A percentile compares a stretch with the other conserved stretches of the same genome.
These are phyloP conservation scores for Magallana nippona DNA, from an alignment of 2,888 invertebrate species.

Conservation along the genomic window DNA sequence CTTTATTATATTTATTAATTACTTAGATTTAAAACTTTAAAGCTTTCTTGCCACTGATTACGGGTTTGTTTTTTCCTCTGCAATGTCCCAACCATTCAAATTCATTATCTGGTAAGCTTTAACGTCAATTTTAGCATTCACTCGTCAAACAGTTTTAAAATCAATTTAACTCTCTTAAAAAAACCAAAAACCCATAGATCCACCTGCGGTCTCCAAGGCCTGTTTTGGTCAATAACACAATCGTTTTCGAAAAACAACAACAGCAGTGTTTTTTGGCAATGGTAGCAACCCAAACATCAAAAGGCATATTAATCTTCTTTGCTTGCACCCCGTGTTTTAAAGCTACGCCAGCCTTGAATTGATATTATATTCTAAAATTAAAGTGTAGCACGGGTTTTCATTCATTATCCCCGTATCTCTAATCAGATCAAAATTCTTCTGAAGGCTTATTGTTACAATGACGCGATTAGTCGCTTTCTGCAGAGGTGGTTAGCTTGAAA, in stretches of 20 bases:
- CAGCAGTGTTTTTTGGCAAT: neutral
- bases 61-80: too few relatives aligned
- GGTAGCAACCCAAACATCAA: constrained; percentile 29
- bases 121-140: too few relatives aligned
- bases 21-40: too few relatives aligned
- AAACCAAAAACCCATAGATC: neutral
- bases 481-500: constrained; percentile 23
- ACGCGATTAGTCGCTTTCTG: constrained; percentile 33
- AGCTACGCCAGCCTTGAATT: constrained; percentile 24
- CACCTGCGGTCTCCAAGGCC: neutral
- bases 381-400: constrained; percentile 16
- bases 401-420: constrained; percentile 37
- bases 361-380: constrained; percentile 29
- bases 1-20: too few relatives aligned
- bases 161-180: neutral
- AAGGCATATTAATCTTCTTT: constrained; percentile 22
- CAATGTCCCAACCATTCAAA: too few relatives aligned
- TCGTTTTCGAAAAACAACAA: neutral
- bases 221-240: neutral
- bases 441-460: constrained; percentile 16
- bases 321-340: neutral
- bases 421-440: constrained; percentile 46
- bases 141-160: neutral
- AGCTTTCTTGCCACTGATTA: too few relatives aligned
- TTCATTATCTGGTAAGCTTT: too few relatives aligned